phyloP scores from a whole-genome alignment of 2,888 invertebrate genomes.

The Cacoxenus indagator region DNA sequence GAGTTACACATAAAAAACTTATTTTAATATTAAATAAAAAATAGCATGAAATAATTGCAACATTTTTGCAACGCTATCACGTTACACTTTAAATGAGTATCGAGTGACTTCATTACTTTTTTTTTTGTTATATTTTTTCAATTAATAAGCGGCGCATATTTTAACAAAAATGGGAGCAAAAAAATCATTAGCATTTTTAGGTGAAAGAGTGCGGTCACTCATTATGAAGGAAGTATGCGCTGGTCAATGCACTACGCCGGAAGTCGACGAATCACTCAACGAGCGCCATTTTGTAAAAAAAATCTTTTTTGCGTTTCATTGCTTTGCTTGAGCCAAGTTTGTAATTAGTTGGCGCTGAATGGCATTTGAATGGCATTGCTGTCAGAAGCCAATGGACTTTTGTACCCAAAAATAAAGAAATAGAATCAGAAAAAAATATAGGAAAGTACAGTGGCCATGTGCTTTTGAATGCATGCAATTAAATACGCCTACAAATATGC shows the following conservation, averaged over 20 bases:
- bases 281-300: neutral
- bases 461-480: neutral
- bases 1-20: neutral
- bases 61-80: neutral
- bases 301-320: too few species aligned
- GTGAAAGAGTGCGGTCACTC: neutral
- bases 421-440: neutral
- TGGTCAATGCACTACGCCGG: neutral
- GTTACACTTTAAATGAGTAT: neutral
- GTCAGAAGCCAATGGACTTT: neutral
- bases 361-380: neutral
- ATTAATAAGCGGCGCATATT: neutral
- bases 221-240: neutral
- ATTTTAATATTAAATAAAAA: neutral
- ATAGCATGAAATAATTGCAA: neutral
- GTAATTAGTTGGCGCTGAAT: slow-evolving; percentile 5
- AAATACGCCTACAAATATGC: slow-evolving; percentile 5
- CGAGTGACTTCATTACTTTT: neutral
- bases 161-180: neutral
- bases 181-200: neutral
- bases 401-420: neutral
- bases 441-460: neutral
- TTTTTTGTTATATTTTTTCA: too few species aligned
- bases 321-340: neutral
- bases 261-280: neutral